These are phyloP conservation scores for Sylvia atricapilla DNA, from an alignment of 2,113 vertebrate species.

Conservation along the genomic window DNA sequence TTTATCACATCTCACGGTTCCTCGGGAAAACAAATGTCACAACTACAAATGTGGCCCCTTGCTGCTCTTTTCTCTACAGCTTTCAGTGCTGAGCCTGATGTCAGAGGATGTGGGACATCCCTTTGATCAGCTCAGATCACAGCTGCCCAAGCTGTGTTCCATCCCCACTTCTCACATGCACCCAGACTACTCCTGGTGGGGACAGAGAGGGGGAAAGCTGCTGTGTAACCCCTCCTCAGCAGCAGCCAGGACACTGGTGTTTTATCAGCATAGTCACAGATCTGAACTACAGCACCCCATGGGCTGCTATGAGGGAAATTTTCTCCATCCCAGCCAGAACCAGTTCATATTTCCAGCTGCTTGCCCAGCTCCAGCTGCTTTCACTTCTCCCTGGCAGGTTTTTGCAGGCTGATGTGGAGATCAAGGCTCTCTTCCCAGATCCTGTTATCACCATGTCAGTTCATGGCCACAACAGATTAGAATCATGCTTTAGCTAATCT, in stretches of 20 bases:
- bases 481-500: neutral
- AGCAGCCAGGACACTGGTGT: neutral
- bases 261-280: neutral
- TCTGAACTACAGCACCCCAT: neutral
- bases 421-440: neutral
- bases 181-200: neutral
- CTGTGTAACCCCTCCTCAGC: neutral
- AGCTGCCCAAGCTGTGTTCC: neutral
- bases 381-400: neutral
- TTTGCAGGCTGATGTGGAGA: neutral
- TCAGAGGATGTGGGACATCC: neutral
- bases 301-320: neutral
- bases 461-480: neutral
- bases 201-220: neutral
- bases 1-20: accelerated
- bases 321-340: neutral
- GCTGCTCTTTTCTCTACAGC: neutral
- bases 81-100: neutral
- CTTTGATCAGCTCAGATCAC: neutral
- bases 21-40: neutral
- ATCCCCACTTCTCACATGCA: neutral
- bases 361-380: neutral
- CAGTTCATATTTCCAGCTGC: neutral
- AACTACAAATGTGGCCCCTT: neutral
- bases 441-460: neutral